Evolutionary conservation across 1,140 invertebrate species (phyloP).

Genomic region (Parasteatoda tepidariorum): DNA sequence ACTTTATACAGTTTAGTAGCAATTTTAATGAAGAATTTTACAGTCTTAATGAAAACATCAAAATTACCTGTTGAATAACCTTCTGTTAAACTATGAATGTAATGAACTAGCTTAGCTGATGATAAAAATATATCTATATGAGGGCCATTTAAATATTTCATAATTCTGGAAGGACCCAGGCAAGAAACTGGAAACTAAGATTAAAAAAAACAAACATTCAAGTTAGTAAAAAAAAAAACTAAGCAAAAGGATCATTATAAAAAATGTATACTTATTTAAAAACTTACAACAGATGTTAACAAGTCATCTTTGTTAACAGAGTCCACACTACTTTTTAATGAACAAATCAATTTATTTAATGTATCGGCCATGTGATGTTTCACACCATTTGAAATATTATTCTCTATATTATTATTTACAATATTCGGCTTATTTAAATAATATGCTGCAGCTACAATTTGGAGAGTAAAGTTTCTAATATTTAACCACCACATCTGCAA

Average conservation of each 20-base stretch:
- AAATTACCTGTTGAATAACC: slow-evolving; percentile 62
- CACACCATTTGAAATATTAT: slow-evolving; percentile 59
- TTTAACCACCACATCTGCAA: slow-evolving; percentile 67
- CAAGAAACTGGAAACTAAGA: slow-evolving; percentile 63
- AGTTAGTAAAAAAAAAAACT: background rate
- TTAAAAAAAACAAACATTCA: slow-evolving; percentile 46
- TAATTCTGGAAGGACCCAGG: slow-evolving; percentile 65
- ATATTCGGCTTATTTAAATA: slow-evolving; percentile 63
- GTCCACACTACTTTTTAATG: slow-evolving; percentile 61
- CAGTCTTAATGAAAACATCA: background rate
- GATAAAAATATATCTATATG: slow-evolving; percentile 63
- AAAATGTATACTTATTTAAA: background rate
- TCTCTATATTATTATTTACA: slow-evolving; percentile 46
- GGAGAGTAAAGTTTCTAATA: slow-evolving; percentile 64
- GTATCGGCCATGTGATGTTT: slow-evolving; percentile 61
- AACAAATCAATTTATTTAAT: slow-evolving; percentile 62
- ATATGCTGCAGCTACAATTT: slow-evolving; percentile 65
- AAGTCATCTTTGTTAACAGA: slow-evolving; percentile 22
- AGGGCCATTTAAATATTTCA: slow-evolving; percentile 63
- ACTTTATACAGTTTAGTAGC: background rate
- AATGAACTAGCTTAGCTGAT: slow-evolving; percentile 64
- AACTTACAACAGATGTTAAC: slow-evolving; percentile 31
- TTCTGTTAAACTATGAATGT: slow-evolving; percentile 64
- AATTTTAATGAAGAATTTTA: slow-evolving; percentile 14
- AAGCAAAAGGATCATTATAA: background rate